Conservation (phyloP, 1,140 invertebrate species). For the Zaprionus taronus region DNA sequence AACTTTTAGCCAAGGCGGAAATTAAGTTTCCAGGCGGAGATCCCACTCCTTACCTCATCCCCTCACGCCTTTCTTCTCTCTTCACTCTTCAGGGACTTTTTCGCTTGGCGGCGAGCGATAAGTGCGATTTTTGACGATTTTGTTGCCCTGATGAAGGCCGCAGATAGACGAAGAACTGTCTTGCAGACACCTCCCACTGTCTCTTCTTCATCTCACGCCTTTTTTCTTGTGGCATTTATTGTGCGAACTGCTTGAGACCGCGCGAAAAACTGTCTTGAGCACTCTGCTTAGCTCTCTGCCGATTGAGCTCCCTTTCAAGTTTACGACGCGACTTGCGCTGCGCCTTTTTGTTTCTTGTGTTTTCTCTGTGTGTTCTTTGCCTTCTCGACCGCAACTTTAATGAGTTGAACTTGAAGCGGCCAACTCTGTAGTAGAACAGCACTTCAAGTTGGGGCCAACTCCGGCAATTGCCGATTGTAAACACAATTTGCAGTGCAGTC, state of each 20-base stretch:
- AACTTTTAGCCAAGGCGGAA: constrained; percentile 73
- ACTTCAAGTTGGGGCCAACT: constrained; percentile 32
- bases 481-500: constrained; percentile 52
- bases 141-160: constrained; percentile 61
- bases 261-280: constrained; percentile 50
- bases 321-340: constrained; percentile 29
- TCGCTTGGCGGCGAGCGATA: constrained; percentile 56
- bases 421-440: constrained; percentile 18
- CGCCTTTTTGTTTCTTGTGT: constrained; percentile 32
- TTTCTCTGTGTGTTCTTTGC: constrained; percentile 10
- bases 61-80: too few relatives aligned
- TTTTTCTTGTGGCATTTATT: constrained; percentile 69
- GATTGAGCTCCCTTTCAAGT: constrained; percentile 54
- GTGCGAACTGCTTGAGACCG: constrained; percentile 44
- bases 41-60: constrained; percentile 36
- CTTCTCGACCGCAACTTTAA: constrained; percentile 57
- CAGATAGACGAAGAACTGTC: constrained; percentile 35
- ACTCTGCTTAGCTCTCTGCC: constrained; percentile 52
- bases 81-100: constrained; percentile 49
- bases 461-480: constrained; percentile 51
- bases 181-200: background rate
- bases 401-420: constrained; percentile 54
- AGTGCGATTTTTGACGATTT: constrained; percentile 82
- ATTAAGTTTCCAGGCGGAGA: constrained; percentile 69
- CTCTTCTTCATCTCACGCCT: background rate